Percentiles rank a stretch among this genome's conserved stretches.
Conservation (phyloP, 1,140 invertebrate genomes). For the Zaprionus taronus region DNA sequence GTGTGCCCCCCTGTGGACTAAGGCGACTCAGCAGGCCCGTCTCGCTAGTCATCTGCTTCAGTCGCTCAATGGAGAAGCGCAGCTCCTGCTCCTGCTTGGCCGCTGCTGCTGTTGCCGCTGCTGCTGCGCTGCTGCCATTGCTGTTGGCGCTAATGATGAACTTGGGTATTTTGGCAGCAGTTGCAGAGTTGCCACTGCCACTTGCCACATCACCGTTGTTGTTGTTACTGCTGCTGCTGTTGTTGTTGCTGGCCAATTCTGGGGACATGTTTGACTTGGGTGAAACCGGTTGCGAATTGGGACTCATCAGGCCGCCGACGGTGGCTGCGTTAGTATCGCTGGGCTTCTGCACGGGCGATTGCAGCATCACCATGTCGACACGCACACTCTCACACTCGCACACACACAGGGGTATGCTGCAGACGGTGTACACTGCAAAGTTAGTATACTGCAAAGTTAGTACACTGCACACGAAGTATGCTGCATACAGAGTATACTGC, state of each 20-base stretch:
- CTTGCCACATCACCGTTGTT: constrained; percentile 10
- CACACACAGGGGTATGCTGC: not conserved
- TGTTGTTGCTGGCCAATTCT: constrained; percentile 46
- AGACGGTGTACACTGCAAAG: not conserved
- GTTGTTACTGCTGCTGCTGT: constrained; percentile 10
- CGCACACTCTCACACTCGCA: not conserved
- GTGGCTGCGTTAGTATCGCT: constrained; percentile 63
- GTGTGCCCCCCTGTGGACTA: constrained; percentile 60
- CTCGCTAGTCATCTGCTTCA: constrained; percentile 82
- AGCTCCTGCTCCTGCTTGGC: constrained; percentile 68
- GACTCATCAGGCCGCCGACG: constrained; percentile 75
- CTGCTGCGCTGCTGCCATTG: constrained; percentile 43
- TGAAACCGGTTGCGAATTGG: constrained; percentile 79
- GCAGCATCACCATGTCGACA: constrained; percentile 82
- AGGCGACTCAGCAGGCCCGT: constrained; percentile 65
- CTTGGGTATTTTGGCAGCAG: constrained; percentile 73
- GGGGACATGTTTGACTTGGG: constrained; percentile 81
- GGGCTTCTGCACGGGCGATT: constrained; percentile 77
- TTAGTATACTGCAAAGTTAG: not conserved
- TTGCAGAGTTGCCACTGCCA: constrained; percentile 13
- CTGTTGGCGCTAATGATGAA: constrained; percentile 69
- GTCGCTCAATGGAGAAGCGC: constrained; percentile 75
- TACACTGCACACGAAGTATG: no score
- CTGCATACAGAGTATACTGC: no score
- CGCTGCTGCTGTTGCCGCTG: constrained; percentile 47